Evolutionary conservation across 1,140 invertebrate genomes (phyloP).

Genomic region (Anastrepha obliqua): DNA sequence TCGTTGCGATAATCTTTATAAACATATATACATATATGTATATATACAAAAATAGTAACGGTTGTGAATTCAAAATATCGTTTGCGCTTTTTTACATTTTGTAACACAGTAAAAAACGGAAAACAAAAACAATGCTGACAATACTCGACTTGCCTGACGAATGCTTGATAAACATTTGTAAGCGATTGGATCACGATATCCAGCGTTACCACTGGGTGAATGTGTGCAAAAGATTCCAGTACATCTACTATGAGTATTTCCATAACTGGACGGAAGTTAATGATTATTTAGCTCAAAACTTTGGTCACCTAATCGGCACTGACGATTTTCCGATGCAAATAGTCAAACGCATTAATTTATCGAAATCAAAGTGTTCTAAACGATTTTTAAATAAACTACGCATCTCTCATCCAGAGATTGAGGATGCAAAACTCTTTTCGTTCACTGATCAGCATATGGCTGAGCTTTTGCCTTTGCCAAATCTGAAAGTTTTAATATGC

Average conservation of each 20-base stretch:
- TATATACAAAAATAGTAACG: too few species aligned
- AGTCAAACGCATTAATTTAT: not conserved
- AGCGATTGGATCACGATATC: not conserved
- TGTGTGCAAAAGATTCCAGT: not conserved
- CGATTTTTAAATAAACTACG: not conserved
- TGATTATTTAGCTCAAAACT: constrained; percentile 1
- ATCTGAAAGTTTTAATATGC: constrained; percentile 3
- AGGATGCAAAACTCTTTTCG: constrained; percentile 24
- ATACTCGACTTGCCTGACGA: not conserved
- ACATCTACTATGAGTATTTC: not conserved
- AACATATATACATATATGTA: too few species aligned
- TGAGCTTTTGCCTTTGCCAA: constrained; percentile 8
- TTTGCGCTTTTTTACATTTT: too few species aligned
- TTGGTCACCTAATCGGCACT: not conserved
- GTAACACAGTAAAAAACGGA: too few species aligned
- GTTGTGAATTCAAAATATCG: too few species aligned
- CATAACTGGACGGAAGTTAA: constrained; percentile 4
- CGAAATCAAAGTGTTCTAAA: constrained; percentile 10
- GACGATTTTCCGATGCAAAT: not conserved
- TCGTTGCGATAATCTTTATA: too few species aligned
- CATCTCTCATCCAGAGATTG: not conserved
- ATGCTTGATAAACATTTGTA: not conserved
- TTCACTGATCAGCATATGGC: not conserved
- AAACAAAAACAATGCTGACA: not conserved
- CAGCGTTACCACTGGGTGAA: not conserved